Percentiles rank a stretch among this genome's conserved stretches.
Conservation (phyloP, 2,113 vertebrate genomes). For the Piprites chloris region DNA sequence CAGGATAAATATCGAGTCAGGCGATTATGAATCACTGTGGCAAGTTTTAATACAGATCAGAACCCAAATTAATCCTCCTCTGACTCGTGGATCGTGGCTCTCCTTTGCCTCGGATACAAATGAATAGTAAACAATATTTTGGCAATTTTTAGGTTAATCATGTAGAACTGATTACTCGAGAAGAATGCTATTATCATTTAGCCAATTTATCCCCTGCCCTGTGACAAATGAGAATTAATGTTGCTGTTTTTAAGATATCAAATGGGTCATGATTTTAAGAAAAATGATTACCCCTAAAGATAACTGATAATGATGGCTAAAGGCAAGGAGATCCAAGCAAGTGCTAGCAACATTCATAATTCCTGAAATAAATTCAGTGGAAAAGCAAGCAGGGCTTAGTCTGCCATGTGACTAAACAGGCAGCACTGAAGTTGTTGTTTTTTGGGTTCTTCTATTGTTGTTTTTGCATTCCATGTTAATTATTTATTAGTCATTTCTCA, state of each 20-base stretch:
- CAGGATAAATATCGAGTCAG: slow-evolving; percentile 70
- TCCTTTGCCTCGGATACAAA: slow-evolving; percentile 71
- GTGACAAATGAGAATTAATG: slow-evolving; percentile 83
- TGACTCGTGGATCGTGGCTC: slow-evolving; percentile 56
- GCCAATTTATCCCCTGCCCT: slow-evolving; percentile 77
- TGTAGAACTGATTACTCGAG: slow-evolving; percentile 81
- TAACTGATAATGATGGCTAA: slow-evolving; percentile 58
- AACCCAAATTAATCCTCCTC: slow-evolving; percentile 76
- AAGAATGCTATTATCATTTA: slow-evolving; percentile 82
- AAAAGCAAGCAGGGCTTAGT: slow-evolving; percentile 8
- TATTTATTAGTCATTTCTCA: neutral
- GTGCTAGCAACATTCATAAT: slow-evolving; percentile 27
- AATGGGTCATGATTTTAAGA: slow-evolving; percentile 76
- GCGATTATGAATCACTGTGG: slow-evolving; percentile 75
- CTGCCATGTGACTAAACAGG: neutral
- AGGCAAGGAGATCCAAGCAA: neutral
- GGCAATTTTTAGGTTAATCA: slow-evolving; percentile 82
- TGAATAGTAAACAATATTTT: slow-evolving; percentile 82
- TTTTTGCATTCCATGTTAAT: neutral
- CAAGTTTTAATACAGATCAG: slow-evolving; percentile 77
- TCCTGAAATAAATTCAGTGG: slow-evolving; percentile 7
- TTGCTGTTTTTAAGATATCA: slow-evolving; percentile 75
- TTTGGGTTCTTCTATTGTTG: neutral
- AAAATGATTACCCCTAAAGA: slow-evolving; percentile 62
- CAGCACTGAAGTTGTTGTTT: neutral